phyloP scores from a whole-genome alignment of 2,797 vertebrate genomes.

The Antrozous pallidus region DNA sequence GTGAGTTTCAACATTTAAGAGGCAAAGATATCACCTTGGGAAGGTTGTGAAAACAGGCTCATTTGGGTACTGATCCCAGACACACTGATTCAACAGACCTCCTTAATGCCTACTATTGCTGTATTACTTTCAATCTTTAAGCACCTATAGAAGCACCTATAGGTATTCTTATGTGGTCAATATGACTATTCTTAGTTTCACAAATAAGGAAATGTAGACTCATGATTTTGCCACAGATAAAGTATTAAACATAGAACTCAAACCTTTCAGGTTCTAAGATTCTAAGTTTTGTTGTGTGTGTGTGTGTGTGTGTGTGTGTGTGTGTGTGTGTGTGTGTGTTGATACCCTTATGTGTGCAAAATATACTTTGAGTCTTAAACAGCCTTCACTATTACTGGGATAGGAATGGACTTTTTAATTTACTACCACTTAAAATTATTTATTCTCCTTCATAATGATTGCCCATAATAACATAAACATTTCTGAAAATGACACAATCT shows the following conservation, averaged over 20 bases:
- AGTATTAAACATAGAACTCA: neutral
- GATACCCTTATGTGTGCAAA: neutral
- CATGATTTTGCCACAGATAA: neutral
- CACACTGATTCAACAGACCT: neutral
- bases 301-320: too few relatives aligned
- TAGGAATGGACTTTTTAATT: neutral
- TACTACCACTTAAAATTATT: neutral
- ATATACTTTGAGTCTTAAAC: neutral
- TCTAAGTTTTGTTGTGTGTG: neutral
- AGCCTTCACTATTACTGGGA: neutral
- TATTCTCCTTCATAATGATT: neutral
- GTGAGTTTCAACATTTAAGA: neutral
- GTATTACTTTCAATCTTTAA: neutral
- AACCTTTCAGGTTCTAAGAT: neutral
- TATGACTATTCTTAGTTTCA: neutral
- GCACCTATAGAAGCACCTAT: neutral
- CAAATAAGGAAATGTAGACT: neutral
- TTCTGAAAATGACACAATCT: neutral
- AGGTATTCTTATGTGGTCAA: neutral
- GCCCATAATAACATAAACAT: neutral
- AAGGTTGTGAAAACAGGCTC: neutral
- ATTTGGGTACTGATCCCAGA: neutral
- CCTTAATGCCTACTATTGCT: neutral
- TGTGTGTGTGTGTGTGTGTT: too few relatives aligned
- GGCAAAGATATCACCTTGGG: neutral